Conservation (phyloP, 2,888 invertebrate genomes). For the Archips xylosteana region DNA sequence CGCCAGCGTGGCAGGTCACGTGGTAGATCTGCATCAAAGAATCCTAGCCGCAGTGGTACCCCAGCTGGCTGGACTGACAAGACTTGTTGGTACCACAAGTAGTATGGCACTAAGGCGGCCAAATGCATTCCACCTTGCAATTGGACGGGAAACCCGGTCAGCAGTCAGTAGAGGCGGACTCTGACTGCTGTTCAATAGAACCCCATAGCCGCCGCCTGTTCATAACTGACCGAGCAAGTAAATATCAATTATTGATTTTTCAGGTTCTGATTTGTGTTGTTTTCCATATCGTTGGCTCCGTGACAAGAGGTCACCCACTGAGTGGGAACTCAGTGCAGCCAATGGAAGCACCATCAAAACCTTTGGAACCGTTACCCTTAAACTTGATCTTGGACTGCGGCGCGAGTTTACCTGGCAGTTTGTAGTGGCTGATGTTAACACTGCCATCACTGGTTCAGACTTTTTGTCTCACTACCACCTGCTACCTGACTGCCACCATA, state of each 20-base stretch:
- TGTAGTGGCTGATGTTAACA: conserved; percentile 41
- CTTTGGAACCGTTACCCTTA: conserved; percentile 39
- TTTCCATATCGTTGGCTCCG: conserved; percentile 13
- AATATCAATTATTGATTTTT: conserved; percentile 31
- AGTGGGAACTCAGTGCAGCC: conserved; percentile 41
- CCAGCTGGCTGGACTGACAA: no score
- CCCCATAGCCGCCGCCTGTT: conserved; percentile 41
- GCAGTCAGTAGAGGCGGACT: conserved; percentile 44
- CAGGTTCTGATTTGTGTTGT: conserved; percentile 45
- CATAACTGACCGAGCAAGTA: conserved; percentile 29
- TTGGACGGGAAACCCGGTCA: conserved; percentile 42
- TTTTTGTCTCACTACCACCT: conserved; percentile 41
- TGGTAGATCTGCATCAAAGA: neutral
- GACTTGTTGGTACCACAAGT: conserved; percentile 8
- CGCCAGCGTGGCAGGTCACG: neutral
- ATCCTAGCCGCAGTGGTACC: neutral
- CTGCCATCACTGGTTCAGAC: conserved; percentile 42
- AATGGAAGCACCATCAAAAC: conserved; percentile 44
- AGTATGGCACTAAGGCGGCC: neutral
- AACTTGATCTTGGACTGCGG: conserved; percentile 35
- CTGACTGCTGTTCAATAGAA: conserved; percentile 31
- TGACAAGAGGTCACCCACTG: conserved; percentile 2
- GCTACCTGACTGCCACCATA: conserved; percentile 39
- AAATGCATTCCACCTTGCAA: conserved; percentile 21
- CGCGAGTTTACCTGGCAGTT: conserved; percentile 39